Evolutionary conservation across 2,797 vertebrate species (phyloP).

Genomic region (Vultur gryphus): DNA sequence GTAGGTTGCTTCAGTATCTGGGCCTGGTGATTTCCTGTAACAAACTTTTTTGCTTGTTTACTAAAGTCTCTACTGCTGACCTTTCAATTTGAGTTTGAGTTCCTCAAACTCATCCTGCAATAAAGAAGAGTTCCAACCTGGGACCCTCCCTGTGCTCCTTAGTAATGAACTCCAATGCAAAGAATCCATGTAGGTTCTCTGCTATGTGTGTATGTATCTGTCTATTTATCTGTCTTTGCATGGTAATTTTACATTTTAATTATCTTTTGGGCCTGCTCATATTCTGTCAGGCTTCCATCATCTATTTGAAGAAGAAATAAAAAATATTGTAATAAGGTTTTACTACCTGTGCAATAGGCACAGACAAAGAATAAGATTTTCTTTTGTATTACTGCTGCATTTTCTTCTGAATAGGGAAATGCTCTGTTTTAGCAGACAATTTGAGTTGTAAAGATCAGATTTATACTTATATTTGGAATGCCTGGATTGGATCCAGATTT

Average conservation of each 20-base stretch:
- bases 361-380: not conserved
- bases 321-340: not conserved
- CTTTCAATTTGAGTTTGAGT: not conserved
- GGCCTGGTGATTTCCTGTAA: not conserved
- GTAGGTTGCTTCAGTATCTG: not conserved
- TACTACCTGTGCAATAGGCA: not conserved
- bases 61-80: not conserved
- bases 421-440: not conserved
- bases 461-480: not conserved
- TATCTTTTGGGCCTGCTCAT: not conserved
- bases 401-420: not conserved
- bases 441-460: not conserved
- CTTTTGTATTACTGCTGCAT: not conserved
- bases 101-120: not conserved
- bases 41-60: not conserved
- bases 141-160: not conserved
- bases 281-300: not conserved
- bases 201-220: not conserved
- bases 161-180: not conserved
- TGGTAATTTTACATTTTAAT: not conserved
- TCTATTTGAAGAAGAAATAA: not conserved
- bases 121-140: not conserved
- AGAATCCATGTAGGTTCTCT: not conserved
- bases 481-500: not conserved
- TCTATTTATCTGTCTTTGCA: not conserved